Conservation (phyloP, 2,797 vertebrate genomes). For the Bufotes viridis region DNA sequence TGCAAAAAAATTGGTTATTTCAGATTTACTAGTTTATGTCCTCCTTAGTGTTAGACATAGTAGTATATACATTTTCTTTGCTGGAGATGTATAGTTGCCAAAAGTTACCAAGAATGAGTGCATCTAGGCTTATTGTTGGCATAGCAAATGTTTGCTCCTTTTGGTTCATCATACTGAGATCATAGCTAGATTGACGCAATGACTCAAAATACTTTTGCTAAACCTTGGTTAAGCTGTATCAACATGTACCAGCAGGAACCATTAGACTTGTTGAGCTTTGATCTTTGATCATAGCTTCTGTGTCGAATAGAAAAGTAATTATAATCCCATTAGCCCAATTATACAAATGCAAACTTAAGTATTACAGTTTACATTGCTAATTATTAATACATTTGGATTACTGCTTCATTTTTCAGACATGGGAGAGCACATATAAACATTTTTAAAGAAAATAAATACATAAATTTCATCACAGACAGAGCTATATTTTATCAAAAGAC, state of each 20-base stretch:
- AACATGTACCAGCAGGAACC: conserved; percentile 15
- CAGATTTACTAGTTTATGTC: not conserved
- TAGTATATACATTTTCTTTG: not conserved
- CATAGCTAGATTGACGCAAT: not conserved
- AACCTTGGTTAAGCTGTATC: conserved; percentile 23
- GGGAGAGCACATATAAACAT: not conserved
- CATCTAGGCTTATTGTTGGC: not conserved
- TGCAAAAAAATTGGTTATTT: not conserved
- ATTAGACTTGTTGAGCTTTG: conserved; percentile 10
- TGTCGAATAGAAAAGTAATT: not conserved
- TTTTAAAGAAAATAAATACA: not conserved
- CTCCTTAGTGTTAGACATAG: not conserved
- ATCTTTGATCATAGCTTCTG: not conserved
- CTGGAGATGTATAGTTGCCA: not conserved
- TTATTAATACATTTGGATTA: not conserved
- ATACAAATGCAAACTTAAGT: not conserved
- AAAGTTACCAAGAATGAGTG: not conserved
- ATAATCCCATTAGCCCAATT: not conserved
- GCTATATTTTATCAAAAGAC: not conserved
- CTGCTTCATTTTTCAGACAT: not conserved
- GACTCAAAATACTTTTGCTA: not conserved
- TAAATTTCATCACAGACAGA: not conserved
- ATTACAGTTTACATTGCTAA: not conserved
- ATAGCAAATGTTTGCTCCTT: conserved; percentile 25
- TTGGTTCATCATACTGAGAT: not conserved